These are phyloP conservation scores for Muraenolepis orangiensis DNA, from an alignment of 2,797 vertebrate genomes.

Conservation along the genomic window DNA sequence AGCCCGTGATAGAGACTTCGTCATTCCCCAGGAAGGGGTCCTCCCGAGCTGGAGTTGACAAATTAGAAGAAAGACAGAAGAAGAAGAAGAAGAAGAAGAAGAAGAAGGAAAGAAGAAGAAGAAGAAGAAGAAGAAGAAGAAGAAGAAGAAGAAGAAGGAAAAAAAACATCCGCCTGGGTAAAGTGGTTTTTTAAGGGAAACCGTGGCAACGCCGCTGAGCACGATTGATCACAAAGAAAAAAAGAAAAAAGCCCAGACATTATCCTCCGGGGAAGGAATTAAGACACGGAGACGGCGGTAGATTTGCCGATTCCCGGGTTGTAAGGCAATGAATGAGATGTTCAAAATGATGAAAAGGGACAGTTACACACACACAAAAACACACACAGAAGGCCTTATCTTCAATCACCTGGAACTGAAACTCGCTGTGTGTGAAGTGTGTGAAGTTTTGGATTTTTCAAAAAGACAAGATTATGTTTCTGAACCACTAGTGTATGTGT, in stretches of 20 bases:
- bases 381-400: too few relatives aligned
- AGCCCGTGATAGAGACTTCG: conserved; percentile 27
- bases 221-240: conserved; percentile 28
- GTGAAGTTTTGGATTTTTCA: not conserved
- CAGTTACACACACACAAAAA: too few relatives aligned
- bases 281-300: not conserved
- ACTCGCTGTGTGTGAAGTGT: not conserved
- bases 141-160: too few relatives aligned
- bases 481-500: too few relatives aligned
- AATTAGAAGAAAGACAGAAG: not conserved
- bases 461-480: not conserved
- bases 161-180: conserved; percentile 26
- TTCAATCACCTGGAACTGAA: too few relatives aligned
- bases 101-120: too few relatives aligned
- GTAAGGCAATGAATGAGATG: not conserved
- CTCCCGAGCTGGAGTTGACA: conserved; percentile 15
- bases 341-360: too few relatives aligned
- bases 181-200: conserved; percentile 34
- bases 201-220: conserved; percentile 16
- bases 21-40: not conserved
- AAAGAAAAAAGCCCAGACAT: conserved; percentile 18
- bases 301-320: not conserved
- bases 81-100: too few relatives aligned
- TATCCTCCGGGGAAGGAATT: conserved; percentile 16
- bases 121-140: too few relatives aligned